phyloP scores from a whole-genome alignment of 2,888 invertebrate genomes.

The Clitarchus hookeri region DNA sequence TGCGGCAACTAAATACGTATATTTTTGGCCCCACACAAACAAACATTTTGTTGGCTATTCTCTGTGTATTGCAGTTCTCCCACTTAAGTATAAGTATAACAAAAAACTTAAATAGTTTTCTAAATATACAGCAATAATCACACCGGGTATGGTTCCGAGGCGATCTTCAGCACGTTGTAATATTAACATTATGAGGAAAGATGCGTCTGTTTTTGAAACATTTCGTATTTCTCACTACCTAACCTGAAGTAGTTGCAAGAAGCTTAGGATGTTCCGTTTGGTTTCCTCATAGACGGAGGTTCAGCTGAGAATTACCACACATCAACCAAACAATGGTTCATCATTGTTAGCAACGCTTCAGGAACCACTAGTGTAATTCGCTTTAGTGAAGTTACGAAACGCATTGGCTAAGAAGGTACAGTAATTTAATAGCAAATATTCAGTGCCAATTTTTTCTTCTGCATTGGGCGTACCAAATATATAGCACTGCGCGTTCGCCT shows the following conservation, averaged over 20 bases:
- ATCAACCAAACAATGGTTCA: background rate
- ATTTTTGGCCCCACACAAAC: no score
- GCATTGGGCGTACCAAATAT: no score
- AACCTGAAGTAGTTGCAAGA: background rate
- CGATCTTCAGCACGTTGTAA: no score
- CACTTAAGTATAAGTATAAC: no score
- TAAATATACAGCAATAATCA: no score
- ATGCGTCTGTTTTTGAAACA: background rate
- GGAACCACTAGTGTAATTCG: background rate
- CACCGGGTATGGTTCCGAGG: no score
- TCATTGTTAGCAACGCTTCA: constrained; percentile 4
- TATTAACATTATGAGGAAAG: background rate
- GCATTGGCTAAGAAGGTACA: background rate
- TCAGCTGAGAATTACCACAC: background rate
- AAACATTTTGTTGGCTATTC: no score
- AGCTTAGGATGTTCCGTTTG: background rate
- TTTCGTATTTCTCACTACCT: background rate
- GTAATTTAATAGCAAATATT: background rate
- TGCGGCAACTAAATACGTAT: no score
- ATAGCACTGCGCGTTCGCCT: no score
- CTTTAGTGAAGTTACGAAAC: background rate
- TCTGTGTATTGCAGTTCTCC: no score
- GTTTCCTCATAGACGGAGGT: background rate
- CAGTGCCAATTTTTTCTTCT: background rate
- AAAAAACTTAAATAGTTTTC: no score